phyloP scores from a whole-genome alignment of 2,888 invertebrate species.

The Ichneumon xanthorius region DNA sequence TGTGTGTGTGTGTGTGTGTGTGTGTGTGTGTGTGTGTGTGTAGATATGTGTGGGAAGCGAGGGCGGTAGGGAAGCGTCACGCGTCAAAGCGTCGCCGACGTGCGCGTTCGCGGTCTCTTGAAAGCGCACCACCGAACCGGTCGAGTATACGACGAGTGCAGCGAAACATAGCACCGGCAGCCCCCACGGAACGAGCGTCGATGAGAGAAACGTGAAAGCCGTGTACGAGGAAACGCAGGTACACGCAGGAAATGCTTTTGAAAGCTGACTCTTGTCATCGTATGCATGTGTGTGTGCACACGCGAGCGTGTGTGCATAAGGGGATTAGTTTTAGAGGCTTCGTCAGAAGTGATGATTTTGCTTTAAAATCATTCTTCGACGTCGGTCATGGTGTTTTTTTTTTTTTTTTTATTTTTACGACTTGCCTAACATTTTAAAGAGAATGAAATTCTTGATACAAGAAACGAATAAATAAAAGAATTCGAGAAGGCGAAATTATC shows the following conservation, averaged over 20 bases:
- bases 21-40: neutral
- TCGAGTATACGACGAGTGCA: slow-evolving; percentile 18
- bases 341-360: neutral
- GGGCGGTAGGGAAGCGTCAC: slow-evolving; percentile 63
- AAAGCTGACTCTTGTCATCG: slow-evolving; percentile 8
- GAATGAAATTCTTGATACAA: too few species aligned
- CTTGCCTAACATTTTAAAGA: too few species aligned
- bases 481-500: too few species aligned
- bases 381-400: too few species aligned
- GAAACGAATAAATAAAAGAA: too few species aligned
- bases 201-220: slow-evolving; percentile 16
- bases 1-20: neutral
- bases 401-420: too few species aligned
- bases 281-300: neutral
- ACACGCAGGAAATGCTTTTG: slow-evolving; percentile 23
- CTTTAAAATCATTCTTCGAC: too few species aligned
- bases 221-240: slow-evolving; percentile 15
- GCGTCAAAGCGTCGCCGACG: slow-evolving; percentile 67
- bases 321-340: neutral
- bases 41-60: slow-evolving; percentile 28
- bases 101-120: slow-evolving; percentile 65
- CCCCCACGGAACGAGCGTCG: slow-evolving; percentile 1
- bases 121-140: slow-evolving; percentile 52
- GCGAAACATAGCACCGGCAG: slow-evolving; percentile 5
- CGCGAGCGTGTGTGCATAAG: too few species aligned